Evolutionary conservation across 1,140 invertebrate genomes (phyloP).

Genomic region (Nixonia krombeini): DNA sequence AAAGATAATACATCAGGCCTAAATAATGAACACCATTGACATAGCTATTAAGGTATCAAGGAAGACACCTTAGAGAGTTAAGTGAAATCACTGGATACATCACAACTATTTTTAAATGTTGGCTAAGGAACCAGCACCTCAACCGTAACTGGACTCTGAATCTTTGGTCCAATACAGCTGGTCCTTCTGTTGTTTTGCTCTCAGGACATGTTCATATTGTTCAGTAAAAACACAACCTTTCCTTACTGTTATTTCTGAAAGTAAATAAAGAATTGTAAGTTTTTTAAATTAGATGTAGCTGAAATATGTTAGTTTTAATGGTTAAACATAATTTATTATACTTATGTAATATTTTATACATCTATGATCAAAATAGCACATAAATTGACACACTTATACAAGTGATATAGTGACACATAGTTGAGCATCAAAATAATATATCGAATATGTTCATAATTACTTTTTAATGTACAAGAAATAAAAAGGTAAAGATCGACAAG

Average conservation of each 20-base stretch:
- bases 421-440: too few species aligned
- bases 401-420: too few species aligned
- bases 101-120: background rate
- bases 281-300: too few species aligned
- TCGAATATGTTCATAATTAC: too few species aligned
- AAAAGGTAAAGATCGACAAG: too few species aligned
- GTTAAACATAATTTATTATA: too few species aligned
- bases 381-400: too few species aligned
- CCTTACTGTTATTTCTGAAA: background rate
- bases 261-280: background rate
- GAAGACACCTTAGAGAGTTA: slow-evolving; percentile 30
- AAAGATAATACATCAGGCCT: slow-evolving; percentile 34
- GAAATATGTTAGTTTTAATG: too few species aligned
- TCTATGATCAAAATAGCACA: too few species aligned
- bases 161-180: background rate
- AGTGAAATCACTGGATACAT: slow-evolving; percentile 19
- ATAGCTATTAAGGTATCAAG: background rate
- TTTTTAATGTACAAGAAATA: too few species aligned
- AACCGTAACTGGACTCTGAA: background rate
- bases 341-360: too few species aligned
- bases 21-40: background rate
- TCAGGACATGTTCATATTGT: background rate
- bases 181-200: background rate
- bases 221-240: background rate
- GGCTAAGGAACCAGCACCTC: background rate